Percentiles rank a stretch among this genome's conserved stretches.
These are phyloP conservation scores for Barbus barbus DNA, from an alignment of 2,113 vertebrate species.

Conservation along the genomic window DNA sequence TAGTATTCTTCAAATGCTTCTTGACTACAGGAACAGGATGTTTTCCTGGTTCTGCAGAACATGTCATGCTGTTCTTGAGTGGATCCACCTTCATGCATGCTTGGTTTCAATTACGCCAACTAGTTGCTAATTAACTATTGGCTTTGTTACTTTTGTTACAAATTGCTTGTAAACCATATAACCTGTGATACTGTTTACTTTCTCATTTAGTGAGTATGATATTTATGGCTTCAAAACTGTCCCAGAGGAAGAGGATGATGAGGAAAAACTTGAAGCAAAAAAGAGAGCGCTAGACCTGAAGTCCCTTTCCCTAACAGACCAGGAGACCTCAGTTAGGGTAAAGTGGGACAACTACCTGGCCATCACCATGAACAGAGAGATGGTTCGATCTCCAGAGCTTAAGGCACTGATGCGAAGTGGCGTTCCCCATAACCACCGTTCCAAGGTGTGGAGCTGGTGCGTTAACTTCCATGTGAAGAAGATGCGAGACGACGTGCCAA, in stretches of 20 bases:
- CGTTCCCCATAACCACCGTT: constrained; percentile 89
- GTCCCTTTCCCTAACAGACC: constrained; percentile 85
- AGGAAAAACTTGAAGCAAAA: constrained; percentile 89
- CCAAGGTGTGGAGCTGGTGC: constrained; percentile 93
- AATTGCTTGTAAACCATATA: background rate
- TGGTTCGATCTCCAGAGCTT: constrained; percentile 84
- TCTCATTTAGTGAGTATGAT: constrained; percentile 85
- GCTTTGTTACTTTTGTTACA: background rate
- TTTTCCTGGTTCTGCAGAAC: background rate
- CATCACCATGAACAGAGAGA: constrained; percentile 86
- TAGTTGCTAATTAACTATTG: background rate
- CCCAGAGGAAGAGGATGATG: constrained; percentile 92
- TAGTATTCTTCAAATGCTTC: background rate
- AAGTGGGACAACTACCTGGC: constrained; percentile 99
- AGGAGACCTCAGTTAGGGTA: constrained; percentile 90
- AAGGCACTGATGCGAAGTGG: constrained; percentile 88
- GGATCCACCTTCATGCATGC: background rate
- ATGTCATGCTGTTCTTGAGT: background rate
- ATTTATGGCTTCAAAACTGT: constrained; percentile 92
- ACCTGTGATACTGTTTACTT: background rate
- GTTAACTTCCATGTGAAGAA: constrained; percentile 85
- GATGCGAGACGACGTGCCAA: constrained; percentile 74
- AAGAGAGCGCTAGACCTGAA: constrained; percentile 90
- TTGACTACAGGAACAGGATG: background rate
- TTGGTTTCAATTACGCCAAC: background rate